Conservation (phyloP, 2,113 vertebrate genomes). For the Osmerus mordax region DNA sequence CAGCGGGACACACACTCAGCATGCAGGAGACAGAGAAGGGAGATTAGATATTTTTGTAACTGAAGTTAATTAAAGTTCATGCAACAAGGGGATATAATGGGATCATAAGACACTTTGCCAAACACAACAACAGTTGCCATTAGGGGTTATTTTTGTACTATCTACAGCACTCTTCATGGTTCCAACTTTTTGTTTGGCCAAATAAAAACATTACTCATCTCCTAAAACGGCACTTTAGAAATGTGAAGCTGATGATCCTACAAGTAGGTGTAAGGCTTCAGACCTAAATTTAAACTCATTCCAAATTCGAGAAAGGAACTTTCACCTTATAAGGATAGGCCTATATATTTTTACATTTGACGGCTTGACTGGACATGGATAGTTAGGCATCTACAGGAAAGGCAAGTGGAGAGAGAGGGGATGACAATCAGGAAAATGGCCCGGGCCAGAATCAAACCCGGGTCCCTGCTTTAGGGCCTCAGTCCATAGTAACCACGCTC, state of each 20-base stretch:
- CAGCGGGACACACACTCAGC: slow-evolving; percentile 35
- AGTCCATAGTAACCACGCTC: too few species aligned
- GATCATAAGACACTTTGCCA: slow-evolving; percentile 38
- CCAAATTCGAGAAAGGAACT: too few species aligned
- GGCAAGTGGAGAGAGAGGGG: too few species aligned
- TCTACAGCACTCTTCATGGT: not conserved
- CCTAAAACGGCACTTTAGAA: not conserved
- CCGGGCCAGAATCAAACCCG: too few species aligned
- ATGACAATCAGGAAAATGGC: too few species aligned
- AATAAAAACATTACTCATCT: slow-evolving; percentile 1
- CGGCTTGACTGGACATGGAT: too few species aligned
- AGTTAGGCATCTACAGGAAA: too few species aligned
- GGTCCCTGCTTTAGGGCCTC: too few species aligned
- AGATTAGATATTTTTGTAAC: slow-evolving; percentile 55
- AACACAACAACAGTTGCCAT: slow-evolving; percentile 37
- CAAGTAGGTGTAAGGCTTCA: too few species aligned
- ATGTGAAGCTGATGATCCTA: not conserved
- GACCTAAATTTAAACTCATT: too few species aligned
- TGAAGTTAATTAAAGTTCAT: slow-evolving; percentile 57
- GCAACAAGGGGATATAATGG: slow-evolving; percentile 39
- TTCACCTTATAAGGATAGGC: too few species aligned
- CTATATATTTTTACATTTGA: too few species aligned
- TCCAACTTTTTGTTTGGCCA: slow-evolving; percentile 1
- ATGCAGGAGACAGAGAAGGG: slow-evolving; percentile 44
- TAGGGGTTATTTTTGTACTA: slow-evolving; percentile 30